A percentile compares a stretch with the other conserved stretches of the same genome.
These are phyloP conservation scores for Ichneumoninae sp. DNA, from an alignment of 2,888 invertebrate genomes.

Conservation along the genomic window DNA sequence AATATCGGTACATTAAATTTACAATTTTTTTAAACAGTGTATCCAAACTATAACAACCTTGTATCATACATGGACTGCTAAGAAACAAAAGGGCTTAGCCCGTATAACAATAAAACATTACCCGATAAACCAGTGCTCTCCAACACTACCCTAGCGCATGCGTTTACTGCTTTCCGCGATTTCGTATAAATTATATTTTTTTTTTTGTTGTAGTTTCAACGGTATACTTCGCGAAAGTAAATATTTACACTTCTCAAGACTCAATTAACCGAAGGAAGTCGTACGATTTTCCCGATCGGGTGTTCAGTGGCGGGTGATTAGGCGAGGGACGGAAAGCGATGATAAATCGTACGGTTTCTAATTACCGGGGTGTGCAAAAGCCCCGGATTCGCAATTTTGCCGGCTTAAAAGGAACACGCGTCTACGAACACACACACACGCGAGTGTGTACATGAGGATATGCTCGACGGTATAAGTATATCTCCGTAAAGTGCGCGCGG, in stretches of 20 bases:
- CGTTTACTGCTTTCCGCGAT: too few relatives aligned
- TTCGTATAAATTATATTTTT: too few relatives aligned
- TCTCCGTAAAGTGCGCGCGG: slow-evolving; percentile 37
- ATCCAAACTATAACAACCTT: too few relatives aligned
- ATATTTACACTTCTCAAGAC: slow-evolving; percentile 8
- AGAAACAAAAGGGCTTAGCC: too few relatives aligned
- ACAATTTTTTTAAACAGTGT: too few relatives aligned
- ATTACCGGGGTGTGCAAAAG: slow-evolving; percentile 12
- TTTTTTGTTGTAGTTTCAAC: too few relatives aligned
- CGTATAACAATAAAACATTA: too few relatives aligned
- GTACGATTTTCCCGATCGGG: slow-evolving; percentile 1
- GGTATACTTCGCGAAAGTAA: not conserved
- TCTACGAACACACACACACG: not conserved
- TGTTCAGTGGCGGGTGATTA: not conserved
- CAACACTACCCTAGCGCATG: too few relatives aligned
- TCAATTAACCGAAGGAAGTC: slow-evolving; percentile 2
- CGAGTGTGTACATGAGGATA: not conserved
- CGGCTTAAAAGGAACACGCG: not conserved
- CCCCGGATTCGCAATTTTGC: not conserved
- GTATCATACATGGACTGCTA: too few relatives aligned
- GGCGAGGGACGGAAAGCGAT: not conserved
- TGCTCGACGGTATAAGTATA: not conserved
- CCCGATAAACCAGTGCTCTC: too few relatives aligned
- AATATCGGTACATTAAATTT: too few relatives aligned
- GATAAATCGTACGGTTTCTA: slow-evolving; percentile 29